Evolutionary conservation across 2,888 invertebrate genomes (phyloP).

Genomic region (Drosophila multiciliata): DNA sequence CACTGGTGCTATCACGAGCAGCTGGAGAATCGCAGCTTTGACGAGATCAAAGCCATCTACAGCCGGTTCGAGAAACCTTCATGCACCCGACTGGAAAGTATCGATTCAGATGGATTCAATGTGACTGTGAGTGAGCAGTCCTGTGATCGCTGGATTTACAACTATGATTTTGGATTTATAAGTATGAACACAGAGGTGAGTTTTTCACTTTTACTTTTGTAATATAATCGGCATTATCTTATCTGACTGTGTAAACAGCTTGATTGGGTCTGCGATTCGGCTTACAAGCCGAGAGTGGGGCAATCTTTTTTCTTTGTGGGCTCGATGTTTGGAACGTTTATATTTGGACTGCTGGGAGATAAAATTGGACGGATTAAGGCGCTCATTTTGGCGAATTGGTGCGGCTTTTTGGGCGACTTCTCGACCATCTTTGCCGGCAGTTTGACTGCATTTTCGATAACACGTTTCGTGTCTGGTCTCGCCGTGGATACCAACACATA

Average conservation of each 20-base stretch:
- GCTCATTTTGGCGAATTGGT: conserved; percentile 86
- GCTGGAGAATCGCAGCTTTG: conserved; percentile 66
- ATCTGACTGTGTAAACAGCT: conserved; percentile 70
- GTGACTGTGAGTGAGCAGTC: conserved; percentile 67
- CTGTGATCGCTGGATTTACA: conserved; percentile 87
- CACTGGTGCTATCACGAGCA: conserved; percentile 83
- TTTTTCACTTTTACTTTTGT: background rate
- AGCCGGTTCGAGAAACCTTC: conserved; percentile 75
- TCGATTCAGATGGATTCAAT: conserved; percentile 51
- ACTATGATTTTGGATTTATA: conserved; percentile 86
- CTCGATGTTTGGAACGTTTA: conserved; percentile 86
- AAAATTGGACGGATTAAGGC: conserved; percentile 86
- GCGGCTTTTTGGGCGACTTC: conserved; percentile 86
- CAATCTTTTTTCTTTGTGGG: conserved; percentile 88
- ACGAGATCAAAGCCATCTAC: conserved; percentile 76
- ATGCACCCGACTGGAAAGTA: conserved; percentile 72
- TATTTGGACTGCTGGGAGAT: conserved; percentile 87
- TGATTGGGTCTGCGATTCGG: conserved; percentile 87
- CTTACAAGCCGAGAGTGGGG: conserved; percentile 86
- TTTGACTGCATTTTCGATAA: conserved; percentile 85
- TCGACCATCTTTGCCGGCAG: conserved; percentile 85
- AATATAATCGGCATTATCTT: conserved; percentile 1
- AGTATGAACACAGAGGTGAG: conserved; percentile 88
- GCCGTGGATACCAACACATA: conserved; percentile 87
- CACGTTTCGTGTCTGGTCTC: conserved; percentile 87